A percentile compares a stretch with the other conserved stretches of the same genome.
Conservation (phyloP, 2,113 vertebrate genomes). For the Urocitellus parryii region DNA sequence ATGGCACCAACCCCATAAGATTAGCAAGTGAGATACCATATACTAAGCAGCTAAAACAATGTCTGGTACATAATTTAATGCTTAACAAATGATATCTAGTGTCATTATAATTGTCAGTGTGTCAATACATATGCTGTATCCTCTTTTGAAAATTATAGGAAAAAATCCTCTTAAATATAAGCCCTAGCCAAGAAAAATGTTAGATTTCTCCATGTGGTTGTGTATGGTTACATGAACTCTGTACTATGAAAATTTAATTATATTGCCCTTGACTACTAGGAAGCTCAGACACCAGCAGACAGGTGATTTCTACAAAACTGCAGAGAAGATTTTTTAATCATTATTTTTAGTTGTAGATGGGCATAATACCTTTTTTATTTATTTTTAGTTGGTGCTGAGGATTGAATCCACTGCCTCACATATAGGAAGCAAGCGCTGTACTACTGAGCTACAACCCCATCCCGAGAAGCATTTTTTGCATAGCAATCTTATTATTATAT, state of each 20-base stretch:
- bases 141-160: not conserved
- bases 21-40: not conserved
- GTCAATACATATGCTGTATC: not conserved
- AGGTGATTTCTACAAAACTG: not conserved
- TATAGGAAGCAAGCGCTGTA: too few species aligned
- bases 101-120: not conserved
- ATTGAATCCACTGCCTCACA: too few species aligned
- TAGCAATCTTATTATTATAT: not conserved
- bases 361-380: too few species aligned
- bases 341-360: too few species aligned
- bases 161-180: not conserved
- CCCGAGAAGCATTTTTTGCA: not conserved
- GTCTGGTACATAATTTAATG: not conserved
- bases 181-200: not conserved
- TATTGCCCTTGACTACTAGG: not conserved
- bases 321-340: not conserved
- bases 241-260: not conserved
- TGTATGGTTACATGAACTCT: not conserved
- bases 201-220: not conserved
- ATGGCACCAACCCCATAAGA: not conserved
- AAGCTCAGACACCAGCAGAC: not conserved
- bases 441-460: too few species aligned
- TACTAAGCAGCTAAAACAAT: not conserved
- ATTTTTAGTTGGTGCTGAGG: too few species aligned
- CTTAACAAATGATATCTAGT: not conserved